These are phyloP conservation scores for Acipenser ruthenus DNA, from an alignment of 2,797 vertebrate species.

Conservation along the genomic window DNA sequence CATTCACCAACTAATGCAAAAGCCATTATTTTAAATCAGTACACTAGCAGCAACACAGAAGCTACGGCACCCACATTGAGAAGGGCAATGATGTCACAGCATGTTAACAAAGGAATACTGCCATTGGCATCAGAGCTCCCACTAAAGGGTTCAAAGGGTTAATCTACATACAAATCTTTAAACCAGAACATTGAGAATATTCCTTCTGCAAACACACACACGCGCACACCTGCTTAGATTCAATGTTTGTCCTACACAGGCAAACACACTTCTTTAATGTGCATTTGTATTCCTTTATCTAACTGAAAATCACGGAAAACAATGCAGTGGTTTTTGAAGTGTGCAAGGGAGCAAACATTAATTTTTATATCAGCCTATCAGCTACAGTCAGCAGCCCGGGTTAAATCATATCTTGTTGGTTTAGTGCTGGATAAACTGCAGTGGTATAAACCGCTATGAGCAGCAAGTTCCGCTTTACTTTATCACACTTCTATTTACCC, in stretches of 20 bases:
- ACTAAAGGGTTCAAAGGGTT: conserved; percentile 38
- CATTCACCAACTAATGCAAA: too few species aligned
- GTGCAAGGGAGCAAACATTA: conserved; percentile 26
- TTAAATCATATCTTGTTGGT: conserved; percentile 48
- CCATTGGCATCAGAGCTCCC: neutral
- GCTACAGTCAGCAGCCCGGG: conserved; percentile 22
- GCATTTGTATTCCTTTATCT: conserved; percentile 43
- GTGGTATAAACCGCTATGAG: conserved; percentile 46
- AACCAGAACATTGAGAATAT: conserved; percentile 35
- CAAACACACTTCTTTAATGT: conserved; percentile 17
- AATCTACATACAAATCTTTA: conserved; percentile 9
- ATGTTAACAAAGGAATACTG: conserved; percentile 23
- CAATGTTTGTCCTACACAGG: conserved; percentile 1
- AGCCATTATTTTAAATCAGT: neutral
- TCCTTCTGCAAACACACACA: conserved; percentile 8
- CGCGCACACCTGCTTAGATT: conserved; percentile 1
- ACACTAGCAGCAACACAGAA: neutral
- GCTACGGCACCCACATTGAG: conserved; percentile 22
- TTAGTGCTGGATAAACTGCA: conserved; percentile 52
- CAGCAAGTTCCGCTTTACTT: conserved; percentile 45
- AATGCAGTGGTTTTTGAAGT: conserved; percentile 40
- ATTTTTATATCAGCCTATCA: conserved; percentile 32
- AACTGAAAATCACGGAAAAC: conserved; percentile 59
- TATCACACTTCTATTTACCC: conserved; percentile 43
- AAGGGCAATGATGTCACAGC: conserved; percentile 10